phyloP scores from a whole-genome alignment of 1,140 invertebrate species.

The Temnothorax nylanderi region DNA sequence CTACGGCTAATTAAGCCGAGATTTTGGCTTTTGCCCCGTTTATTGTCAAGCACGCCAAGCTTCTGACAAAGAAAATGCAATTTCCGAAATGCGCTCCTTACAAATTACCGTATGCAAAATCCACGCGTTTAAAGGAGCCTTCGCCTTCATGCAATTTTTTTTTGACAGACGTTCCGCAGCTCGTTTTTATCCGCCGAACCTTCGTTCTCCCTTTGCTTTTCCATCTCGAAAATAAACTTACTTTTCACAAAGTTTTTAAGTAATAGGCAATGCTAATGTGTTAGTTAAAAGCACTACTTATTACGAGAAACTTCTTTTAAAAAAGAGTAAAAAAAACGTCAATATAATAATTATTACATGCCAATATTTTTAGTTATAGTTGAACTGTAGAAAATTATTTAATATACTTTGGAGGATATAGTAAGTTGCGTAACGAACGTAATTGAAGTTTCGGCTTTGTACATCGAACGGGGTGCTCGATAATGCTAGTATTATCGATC shows the following conservation, averaged over 20 bases:
- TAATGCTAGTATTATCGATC: slow-evolving; percentile 24
- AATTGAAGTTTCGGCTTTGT: not conserved
- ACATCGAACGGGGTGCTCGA: not conserved
- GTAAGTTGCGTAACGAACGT: not conserved
- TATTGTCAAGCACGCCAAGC: slow-evolving; percentile 6
- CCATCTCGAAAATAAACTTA: slow-evolving; percentile 1
- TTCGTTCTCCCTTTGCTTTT: slow-evolving; percentile 9
- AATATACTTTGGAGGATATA: not conserved
- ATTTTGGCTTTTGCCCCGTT: slow-evolving; percentile 3
- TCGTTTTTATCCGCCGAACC: slow-evolving; percentile 1
- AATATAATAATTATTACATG: not conserved
- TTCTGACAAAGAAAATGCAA: slow-evolving; percentile 18
- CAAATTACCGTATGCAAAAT: slow-evolving; percentile 9
- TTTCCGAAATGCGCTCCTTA: slow-evolving; percentile 30
- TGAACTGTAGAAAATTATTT: not conserved
- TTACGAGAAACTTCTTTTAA: not conserved
- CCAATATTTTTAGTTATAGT: not conserved
- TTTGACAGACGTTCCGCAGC: not conserved
- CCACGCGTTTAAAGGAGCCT: not conserved
- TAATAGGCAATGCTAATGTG: not conserved
- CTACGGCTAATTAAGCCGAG: slow-evolving; percentile 64
- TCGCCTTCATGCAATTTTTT: not conserved
- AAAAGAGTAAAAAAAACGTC: not conserved
- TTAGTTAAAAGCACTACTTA: not conserved
- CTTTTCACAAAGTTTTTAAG: slow-evolving; percentile 16